phyloP scores from a whole-genome alignment of 1,140 invertebrate species.

The Yoshiicerus persimilis region DNA sequence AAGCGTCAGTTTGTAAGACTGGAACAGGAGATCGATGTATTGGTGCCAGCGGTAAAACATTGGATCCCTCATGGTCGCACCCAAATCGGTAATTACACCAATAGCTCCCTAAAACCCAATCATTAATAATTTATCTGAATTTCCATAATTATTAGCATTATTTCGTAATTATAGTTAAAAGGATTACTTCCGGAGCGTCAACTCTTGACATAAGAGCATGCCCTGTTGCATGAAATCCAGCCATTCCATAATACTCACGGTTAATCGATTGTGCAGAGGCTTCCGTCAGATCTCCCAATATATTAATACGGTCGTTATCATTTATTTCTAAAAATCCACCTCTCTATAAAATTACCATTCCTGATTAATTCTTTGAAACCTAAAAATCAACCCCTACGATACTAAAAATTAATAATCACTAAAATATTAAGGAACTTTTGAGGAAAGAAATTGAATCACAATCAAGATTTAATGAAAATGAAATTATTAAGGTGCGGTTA shows the following conservation, averaged over 20 bases:
- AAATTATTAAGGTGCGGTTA: too few species aligned
- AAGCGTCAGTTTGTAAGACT: slow-evolving; percentile 53
- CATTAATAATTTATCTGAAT: neutral
- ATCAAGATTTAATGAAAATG: neutral
- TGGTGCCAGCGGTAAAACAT: slow-evolving; percentile 57
- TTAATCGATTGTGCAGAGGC: neutral
- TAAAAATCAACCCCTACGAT: too few species aligned
- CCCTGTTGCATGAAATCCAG: neutral
- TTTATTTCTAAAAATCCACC: neutral
- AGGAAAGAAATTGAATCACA: too few species aligned
- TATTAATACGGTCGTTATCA: neutral
- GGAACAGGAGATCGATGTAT: slow-evolving; percentile 55
- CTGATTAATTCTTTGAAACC: too few species aligned
- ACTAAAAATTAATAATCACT: too few species aligned
- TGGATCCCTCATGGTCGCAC: slow-evolving; percentile 68
- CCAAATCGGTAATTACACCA: neutral
- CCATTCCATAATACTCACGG: neutral
- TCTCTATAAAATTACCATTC: neutral
- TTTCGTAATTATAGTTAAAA: too few species aligned
- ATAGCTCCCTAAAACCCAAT: neutral
- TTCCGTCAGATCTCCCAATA: neutral
- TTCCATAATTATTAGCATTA: too few species aligned
- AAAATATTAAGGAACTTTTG: too few species aligned
- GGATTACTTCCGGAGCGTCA: too few species aligned
- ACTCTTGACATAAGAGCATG: neutral